A percentile compares a stretch with the other conserved stretches of the same genome.
Conservation (phyloP, 1,140 invertebrate species). For the Plodia interpunctella region DNA sequence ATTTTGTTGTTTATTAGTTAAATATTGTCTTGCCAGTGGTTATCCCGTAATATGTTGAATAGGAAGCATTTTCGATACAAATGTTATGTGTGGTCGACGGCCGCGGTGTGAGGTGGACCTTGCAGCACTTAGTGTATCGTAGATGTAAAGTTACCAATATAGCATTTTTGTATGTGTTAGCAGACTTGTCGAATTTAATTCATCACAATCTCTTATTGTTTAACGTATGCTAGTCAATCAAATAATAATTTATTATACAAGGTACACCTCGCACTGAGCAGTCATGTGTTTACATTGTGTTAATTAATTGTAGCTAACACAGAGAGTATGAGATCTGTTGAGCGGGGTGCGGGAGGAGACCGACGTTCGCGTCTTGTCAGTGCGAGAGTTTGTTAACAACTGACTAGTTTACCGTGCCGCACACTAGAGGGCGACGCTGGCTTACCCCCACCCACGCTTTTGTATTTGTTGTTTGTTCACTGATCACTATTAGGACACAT, state of each 20-base stretch:
- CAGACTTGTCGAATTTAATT: neutral
- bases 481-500: conserved; percentile 66
- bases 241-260: conserved; percentile 5
- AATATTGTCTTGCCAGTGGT: conserved; percentile 47
- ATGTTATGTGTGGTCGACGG: conserved; percentile 12
- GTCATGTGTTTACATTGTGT: conserved; percentile 33
- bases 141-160: neutral
- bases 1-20: conserved; percentile 44
- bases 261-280: conserved; percentile 24
- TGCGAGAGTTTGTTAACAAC: neutral
- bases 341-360: conserved; percentile 10
- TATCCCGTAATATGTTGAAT: neutral
- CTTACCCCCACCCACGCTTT: conserved; percentile 12
- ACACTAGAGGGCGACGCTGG: neutral
- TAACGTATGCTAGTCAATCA: neutral
- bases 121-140: neutral
- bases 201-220: neutral
- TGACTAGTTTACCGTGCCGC: neutral
- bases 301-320: conserved; percentile 51
- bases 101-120: conserved; percentile 13
- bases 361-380: neutral
- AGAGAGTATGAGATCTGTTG: conserved; percentile 23
- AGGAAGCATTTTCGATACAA: conserved; percentile 8
- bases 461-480: conserved; percentile 68
- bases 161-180: neutral